Conservation (phyloP, 1,140 invertebrate genomes). For the Armadillidium nasatum region DNA sequence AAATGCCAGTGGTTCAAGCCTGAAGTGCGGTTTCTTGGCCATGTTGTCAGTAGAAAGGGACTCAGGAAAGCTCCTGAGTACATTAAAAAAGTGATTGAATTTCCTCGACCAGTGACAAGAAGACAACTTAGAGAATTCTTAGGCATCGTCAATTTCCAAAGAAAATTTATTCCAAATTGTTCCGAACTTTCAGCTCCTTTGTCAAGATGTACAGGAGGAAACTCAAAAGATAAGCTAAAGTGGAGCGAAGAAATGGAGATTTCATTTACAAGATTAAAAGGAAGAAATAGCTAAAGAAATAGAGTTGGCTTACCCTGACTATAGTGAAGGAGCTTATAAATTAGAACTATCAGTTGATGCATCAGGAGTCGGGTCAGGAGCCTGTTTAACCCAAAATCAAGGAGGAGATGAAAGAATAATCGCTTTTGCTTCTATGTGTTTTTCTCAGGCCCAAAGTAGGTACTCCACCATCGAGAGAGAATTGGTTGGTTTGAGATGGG, state of each 20-base stretch:
- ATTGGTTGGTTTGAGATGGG: background rate
- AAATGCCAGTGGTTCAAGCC: slow-evolving; percentile 4
- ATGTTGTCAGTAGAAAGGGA: background rate
- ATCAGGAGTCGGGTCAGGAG: no score
- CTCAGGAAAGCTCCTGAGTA: background rate
- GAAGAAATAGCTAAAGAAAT: background rate
- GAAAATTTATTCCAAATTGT: slow-evolving; percentile 22
- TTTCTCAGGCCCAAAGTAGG: background rate
- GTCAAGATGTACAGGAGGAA: no score
- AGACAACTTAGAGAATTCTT: background rate
- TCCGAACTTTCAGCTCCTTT: background rate
- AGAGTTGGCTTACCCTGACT: no score
- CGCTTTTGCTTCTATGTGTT: background rate
- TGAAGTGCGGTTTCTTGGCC: slow-evolving; percentile 14
- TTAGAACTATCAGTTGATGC: no score
- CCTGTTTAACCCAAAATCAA: no score
- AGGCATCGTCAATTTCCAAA: slow-evolving; percentile 14
- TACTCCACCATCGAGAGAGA: slow-evolving; percentile 17
- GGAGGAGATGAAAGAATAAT: no score
- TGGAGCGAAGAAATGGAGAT: no score
- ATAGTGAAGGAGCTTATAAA: no score
- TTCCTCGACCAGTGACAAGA: background rate
- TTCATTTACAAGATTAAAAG: background rate
- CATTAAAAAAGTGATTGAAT: background rate
- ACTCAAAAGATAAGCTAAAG: no score